Percentiles rank a stretch among this genome's conserved stretches.
phyloP scores from a whole-genome alignment of 2,888 invertebrate species.

The Conchocele bisecta region DNA sequence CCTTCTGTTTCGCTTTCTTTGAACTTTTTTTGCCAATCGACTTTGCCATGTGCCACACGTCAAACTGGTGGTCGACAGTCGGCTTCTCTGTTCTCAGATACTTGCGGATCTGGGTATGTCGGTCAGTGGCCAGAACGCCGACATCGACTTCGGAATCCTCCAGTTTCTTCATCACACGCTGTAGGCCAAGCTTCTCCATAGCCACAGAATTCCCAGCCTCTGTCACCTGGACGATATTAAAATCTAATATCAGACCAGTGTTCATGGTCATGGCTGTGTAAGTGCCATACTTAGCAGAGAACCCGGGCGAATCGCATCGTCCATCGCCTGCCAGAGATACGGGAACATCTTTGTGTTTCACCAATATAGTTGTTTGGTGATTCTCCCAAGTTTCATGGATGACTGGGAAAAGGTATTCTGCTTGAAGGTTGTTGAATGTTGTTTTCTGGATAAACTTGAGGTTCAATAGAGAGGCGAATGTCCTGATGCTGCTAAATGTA shows the following conservation, averaged over 20 bases:
- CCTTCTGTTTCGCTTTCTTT: neutral
- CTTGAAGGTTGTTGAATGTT: too few relatives aligned
- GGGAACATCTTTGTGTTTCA: too few relatives aligned
- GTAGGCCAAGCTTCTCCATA: neutral
- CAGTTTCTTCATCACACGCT: neutral
- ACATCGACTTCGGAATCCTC: neutral
- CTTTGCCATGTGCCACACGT: conserved; percentile 14
- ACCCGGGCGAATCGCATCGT: too few relatives aligned
- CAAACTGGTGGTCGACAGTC: conserved; percentile 14
- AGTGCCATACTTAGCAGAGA: too few relatives aligned
- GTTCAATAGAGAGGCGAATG: too few relatives aligned
- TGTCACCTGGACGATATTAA: neutral
- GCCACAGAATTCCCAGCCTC: neutral
- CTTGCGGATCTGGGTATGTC: conserved; percentile 9
- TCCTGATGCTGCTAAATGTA: too few relatives aligned
- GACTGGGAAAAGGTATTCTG: too few relatives aligned
- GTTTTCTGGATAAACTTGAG: too few relatives aligned
- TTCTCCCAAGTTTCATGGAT: too few relatives aligned
- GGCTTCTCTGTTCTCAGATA: conserved; percentile 3
- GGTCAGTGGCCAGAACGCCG: conserved; percentile 2
- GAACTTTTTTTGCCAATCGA: neutral
- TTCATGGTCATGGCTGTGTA: too few relatives aligned
- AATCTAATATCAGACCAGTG: neutral
- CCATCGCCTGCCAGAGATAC: too few relatives aligned
- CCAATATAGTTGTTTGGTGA: too few relatives aligned